These are phyloP conservation scores for Heterotis niloticus DNA, from an alignment of 2,113 vertebrate species.

Conservation along the genomic window DNA sequence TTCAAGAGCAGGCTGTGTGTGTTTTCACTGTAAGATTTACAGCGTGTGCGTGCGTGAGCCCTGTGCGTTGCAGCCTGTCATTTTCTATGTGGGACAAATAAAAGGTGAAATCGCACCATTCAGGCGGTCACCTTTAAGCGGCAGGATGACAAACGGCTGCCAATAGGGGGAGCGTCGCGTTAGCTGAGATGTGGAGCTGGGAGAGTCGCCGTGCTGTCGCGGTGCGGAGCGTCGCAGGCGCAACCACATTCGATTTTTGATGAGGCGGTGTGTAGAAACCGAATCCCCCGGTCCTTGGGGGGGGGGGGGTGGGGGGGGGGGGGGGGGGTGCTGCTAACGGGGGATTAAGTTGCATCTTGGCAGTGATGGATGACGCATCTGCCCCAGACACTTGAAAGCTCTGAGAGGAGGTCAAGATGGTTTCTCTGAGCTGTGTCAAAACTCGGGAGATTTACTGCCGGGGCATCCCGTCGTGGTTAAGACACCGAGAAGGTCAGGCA, in stretches of 20 bases:
- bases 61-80: background rate
- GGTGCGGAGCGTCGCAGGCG: conserved; percentile 48
- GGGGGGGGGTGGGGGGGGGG: conserved; percentile 46
- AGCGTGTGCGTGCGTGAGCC: background rate
- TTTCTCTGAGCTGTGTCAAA: conserved; percentile 46
- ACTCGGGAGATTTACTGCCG: conserved; percentile 59
- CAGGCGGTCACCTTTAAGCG: background rate
- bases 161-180: background rate
- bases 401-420: conserved; percentile 58
- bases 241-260: conserved; percentile 50
- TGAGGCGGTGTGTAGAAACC: conserved; percentile 25
- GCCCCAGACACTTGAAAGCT: conserved; percentile 60
- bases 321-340: conserved; percentile 16
- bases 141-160: background rate
- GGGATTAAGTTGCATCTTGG: conserved; percentile 53
- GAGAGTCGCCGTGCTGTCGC: conserved; percentile 39
- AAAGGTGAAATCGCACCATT: background rate
- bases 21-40: background rate
- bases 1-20: background rate
- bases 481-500: background rate
- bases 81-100: background rate
- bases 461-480: conserved; percentile 37
- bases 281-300: background rate
- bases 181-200: background rate
- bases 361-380: conserved; percentile 67